Conservation (phyloP, 2,113 vertebrate species). For the Dolichallabes microphthalmus region DNA sequence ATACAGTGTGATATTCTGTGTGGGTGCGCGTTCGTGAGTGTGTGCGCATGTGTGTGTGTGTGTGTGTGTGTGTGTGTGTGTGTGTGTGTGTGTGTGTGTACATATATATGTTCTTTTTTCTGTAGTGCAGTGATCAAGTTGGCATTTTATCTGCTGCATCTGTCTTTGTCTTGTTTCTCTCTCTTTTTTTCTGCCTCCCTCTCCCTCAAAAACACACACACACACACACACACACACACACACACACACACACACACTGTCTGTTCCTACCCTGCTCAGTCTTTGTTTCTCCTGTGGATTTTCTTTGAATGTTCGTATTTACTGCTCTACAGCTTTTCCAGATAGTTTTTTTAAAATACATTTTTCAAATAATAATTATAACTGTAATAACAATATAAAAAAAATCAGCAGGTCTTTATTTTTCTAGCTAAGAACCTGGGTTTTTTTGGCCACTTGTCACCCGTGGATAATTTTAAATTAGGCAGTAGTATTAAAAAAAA, state of each 20-base stretch:
- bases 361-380: not conserved
- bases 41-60: too few relatives aligned
- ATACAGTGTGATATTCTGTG: not conserved
- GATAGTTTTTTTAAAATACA: not conserved
- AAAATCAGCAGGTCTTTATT: not conserved
- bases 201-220: not conserved
- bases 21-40: too few relatives aligned
- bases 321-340: not conserved
- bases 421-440: not conserved
- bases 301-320: not conserved
- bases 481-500: not conserved
- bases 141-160: conserved; percentile 2
- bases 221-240: too few relatives aligned
- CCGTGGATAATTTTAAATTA: not conserved
- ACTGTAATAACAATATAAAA: not conserved
- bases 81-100: too few relatives aligned
- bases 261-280: not conserved
- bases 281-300: not conserved
- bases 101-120: not conserved
- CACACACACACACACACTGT: too few relatives aligned
- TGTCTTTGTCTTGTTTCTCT: not conserved
- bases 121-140: not conserved
- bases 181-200: conserved; percentile 3
- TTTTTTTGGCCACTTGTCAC: not conserved
- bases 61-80: too few relatives aligned